Evolutionary conservation across 2,797 vertebrate species (phyloP), one percentile per base, ranked within the genome.

Genomic region (Eutrigla gurnardus): DNA sequence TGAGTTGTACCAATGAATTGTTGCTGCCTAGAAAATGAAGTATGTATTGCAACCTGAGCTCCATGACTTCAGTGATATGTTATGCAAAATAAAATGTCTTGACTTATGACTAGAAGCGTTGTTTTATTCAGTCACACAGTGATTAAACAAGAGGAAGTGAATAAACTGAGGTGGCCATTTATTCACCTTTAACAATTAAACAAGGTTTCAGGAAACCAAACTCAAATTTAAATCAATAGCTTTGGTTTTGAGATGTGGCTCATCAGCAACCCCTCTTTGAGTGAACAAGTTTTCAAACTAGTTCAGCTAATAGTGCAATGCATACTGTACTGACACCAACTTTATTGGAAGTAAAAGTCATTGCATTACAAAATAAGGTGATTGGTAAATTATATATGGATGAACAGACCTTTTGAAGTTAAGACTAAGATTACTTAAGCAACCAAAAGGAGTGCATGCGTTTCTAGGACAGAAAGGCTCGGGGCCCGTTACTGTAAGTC

Each of bases 21-120:
- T 91, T 75, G 88, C 89, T 92, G 92, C 92, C 89, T 93, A 94
- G 91, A 89, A 91, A 83, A 90, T 92, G 80, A 92, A 90, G 90
- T 92, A 90, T 82, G 87, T 94, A 84, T 88, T 91, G 88, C 92
- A 87, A 93, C 86, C 83, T 83, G 85, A 91, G 83, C 91, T 91
- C 82, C 75, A 86, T 91, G 88, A 93, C 80, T 90, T 83, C 76
- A 87, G 91, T 92, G 91, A 93, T 91, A 83, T 93, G 93, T 94
- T 94, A 95, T 95, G 94, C 94, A 95, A 95, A 95, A 93, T 92
- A 95, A 95, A 93, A 92, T 78, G 90, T 94, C 88, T 91, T 93
- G 91, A 92, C 87, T 88, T 88, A 87, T 73, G 63, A 82, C 14
- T 17, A 8, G 57, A 68, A 15, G 7, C 6, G 69, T 50, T 40